phyloP scores from a whole-genome alignment of 2,113 vertebrate species.

The Clarias macrocephalus region DNA sequence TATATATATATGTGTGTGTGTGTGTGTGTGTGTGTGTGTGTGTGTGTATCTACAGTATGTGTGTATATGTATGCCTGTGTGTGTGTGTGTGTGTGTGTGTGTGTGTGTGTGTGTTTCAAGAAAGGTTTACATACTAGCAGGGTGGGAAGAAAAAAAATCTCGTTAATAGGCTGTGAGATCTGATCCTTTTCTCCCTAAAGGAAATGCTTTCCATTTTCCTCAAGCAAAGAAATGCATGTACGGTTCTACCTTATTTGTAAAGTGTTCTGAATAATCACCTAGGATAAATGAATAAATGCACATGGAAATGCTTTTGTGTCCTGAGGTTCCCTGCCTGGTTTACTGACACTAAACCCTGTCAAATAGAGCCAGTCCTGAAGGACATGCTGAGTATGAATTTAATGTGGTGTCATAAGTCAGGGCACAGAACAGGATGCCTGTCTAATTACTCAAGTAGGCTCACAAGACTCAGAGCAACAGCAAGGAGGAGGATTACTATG shows the following conservation, averaged over 20 bases:
- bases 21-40: too few relatives aligned
- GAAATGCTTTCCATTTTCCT: background rate
- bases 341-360: conserved; percentile 9
- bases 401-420: conserved; percentile 8
- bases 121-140: background rate
- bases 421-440: conserved; percentile 36
- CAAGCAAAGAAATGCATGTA: background rate
- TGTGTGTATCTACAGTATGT: too few relatives aligned
- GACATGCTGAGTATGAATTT: conserved; percentile 6
- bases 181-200: background rate
- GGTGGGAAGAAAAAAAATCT: background rate
- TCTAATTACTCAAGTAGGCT: conserved; percentile 44
- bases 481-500: conserved; percentile 12
- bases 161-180: conserved; percentile 2
- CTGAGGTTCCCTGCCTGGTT: conserved; percentile 6
- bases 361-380: conserved; percentile 4
- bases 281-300: background rate
- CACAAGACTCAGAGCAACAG: conserved; percentile 39
- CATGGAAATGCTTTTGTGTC: conserved; percentile 9
- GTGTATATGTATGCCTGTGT: too few relatives aligned
- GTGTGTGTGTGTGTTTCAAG: too few relatives aligned
- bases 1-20: too few relatives aligned
- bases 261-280: background rate
- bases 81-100: too few relatives aligned
- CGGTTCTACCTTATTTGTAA: background rate